Evolutionary conservation across 2,888 invertebrate genomes (phyloP).

Genomic region (Caenorhabditis zanzibari): DNA sequence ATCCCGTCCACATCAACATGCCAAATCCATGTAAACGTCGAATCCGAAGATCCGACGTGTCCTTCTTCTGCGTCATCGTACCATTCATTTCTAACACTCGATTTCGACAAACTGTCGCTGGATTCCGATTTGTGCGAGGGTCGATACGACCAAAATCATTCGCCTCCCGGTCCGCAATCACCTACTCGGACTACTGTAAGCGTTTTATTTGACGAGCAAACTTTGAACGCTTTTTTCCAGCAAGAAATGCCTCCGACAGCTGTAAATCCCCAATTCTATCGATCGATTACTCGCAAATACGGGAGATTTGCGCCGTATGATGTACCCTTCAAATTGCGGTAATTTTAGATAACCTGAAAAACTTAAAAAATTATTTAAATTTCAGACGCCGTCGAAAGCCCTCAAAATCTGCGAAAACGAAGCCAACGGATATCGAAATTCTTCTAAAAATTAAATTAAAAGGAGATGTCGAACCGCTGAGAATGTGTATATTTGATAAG

Average conservation of each 20-base stretch:
- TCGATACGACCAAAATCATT: conserved; percentile 30
- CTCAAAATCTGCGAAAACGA: neutral
- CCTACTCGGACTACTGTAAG: conserved; percentile 51
- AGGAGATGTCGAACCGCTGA: conserved; percentile 67
- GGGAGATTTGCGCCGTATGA: conserved; percentile 55
- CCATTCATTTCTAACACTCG: conserved; percentile 36
- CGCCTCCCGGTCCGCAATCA: conserved; percentile 50
- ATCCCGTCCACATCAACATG: conserved; percentile 47
- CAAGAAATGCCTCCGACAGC: conserved; percentile 46
- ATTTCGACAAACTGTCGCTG: conserved; percentile 51
- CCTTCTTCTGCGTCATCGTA: conserved; percentile 14
- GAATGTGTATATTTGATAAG: conserved; percentile 66
- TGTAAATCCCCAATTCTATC: conserved; percentile 33
- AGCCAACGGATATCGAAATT: conserved; percentile 25
- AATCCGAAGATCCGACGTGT: conserved; percentile 12
- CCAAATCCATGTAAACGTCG: conserved; percentile 5
- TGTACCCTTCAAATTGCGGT: conserved; percentile 56
- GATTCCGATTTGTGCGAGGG: conserved; percentile 45
- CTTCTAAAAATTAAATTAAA: conserved; percentile 52
- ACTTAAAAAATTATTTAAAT: neutral
- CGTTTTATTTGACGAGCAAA: conserved; percentile 5
- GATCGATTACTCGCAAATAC: conserved; percentile 15
- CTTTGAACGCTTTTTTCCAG: conserved; percentile 8
- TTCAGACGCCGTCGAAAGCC: conserved; percentile 56
- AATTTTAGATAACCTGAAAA: neutral